Evolutionary conservation across 2,888 invertebrate genomes (phyloP).

Genomic region (Synergus umbraculus): DNA sequence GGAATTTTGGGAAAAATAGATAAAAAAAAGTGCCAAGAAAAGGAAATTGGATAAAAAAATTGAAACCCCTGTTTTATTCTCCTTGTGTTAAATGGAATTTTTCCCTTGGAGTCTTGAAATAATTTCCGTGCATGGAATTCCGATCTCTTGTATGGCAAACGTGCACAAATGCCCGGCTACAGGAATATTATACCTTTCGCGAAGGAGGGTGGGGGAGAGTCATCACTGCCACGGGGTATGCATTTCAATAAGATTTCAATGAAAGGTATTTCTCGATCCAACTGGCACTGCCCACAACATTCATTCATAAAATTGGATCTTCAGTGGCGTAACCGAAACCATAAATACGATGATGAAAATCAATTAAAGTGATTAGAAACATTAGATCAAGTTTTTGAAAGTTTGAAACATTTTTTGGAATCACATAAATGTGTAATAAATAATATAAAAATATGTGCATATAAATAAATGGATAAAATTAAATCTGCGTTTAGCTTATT

Average conservation of each 20-base stretch:
- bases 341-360: background rate
- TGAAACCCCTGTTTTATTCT: background rate
- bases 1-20: too few relatives aligned
- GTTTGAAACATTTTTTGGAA: background rate
- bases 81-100: background rate
- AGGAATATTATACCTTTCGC: constrained; percentile 42
- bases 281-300: constrained; percentile 61
- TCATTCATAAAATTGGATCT: constrained; percentile 68
- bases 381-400: background rate
- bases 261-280: constrained; percentile 65
- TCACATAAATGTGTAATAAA: too few relatives aligned
- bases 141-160: constrained; percentile 48
- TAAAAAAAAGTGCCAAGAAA: background rate
- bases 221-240: constrained; percentile 63
- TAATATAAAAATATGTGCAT: too few relatives aligned
- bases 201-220: constrained; percentile 58
- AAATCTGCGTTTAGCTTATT: too few relatives aligned
- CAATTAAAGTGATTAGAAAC: background rate
- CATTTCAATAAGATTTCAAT: constrained; percentile 71
- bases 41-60: background rate
- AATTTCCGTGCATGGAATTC: constrained; percentile 25
- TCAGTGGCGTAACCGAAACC: background rate
- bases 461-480: too few relatives aligned
- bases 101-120: constrained; percentile 20
- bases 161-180: constrained; percentile 65